Evolutionary conservation across 2,888 invertebrate species (phyloP).

Genomic region (Lepidocyrtinus sp.): DNA sequence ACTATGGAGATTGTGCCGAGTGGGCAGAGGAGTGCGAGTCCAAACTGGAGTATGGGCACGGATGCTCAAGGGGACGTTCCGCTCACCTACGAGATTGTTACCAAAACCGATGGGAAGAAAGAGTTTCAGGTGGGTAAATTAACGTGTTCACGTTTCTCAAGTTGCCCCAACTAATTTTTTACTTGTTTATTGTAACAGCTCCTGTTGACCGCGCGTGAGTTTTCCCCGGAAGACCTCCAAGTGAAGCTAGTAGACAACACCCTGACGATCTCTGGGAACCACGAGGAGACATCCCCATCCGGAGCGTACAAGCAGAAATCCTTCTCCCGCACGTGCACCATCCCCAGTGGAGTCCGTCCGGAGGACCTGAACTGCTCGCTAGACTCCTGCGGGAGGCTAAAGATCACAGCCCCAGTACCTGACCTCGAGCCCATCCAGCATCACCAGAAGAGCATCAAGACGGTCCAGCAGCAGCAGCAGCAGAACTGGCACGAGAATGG

Average conservation of each 20-base stretch:
- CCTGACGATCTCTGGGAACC: constrained; percentile 41
- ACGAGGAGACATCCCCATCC: constrained; percentile 38
- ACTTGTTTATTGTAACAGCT: not conserved
- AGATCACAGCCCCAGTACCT: constrained; percentile 28
- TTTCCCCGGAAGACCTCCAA: constrained; percentile 54
- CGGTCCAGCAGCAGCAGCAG: constrained; percentile 3
- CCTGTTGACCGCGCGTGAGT: constrained; percentile 36
- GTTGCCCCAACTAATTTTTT: not conserved
- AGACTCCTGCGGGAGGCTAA: constrained; percentile 31
- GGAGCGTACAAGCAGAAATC: constrained; percentile 28
- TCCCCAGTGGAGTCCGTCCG: constrained; percentile 49
- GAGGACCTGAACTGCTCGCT: constrained; percentile 48
- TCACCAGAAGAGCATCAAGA: constrained; percentile 54
- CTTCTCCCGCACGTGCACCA: constrained; percentile 52
- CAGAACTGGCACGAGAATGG: constrained; percentile 2
- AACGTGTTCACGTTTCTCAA: not conserved
- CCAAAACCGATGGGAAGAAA: constrained; percentile 30
- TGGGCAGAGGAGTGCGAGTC: not conserved
- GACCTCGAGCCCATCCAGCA: constrained; percentile 32
- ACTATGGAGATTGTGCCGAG: constrained; percentile 31
- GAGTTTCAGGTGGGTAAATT: constrained; percentile 34
- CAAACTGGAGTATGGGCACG: not conserved
- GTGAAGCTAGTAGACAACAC: constrained; percentile 53
- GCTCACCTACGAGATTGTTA: constrained; percentile 34
- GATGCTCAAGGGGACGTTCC: constrained; percentile 21